These are phyloP conservation scores for Perca flavescens DNA, from an alignment of 2,113 vertebrate species.

Conservation along the genomic window DNA sequence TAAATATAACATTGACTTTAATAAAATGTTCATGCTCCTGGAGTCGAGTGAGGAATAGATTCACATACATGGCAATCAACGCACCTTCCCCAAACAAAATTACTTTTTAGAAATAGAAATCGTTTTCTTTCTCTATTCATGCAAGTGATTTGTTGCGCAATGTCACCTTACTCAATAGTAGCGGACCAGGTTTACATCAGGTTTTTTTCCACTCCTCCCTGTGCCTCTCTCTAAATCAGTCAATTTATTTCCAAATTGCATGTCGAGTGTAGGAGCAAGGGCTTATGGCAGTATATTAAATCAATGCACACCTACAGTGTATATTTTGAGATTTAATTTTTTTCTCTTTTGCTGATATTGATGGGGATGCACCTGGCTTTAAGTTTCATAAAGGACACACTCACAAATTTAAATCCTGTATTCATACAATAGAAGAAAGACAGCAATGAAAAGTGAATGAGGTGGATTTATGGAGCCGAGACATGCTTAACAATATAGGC, in stretches of 20 bases:
- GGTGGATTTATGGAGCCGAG: slow-evolving; percentile 81
- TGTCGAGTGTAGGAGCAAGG: slow-evolving; percentile 86
- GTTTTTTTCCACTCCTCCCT: slow-evolving; percentile 65
- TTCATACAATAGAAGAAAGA: slow-evolving; percentile 76
- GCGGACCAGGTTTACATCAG: slow-evolving; percentile 81
- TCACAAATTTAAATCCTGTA: slow-evolving; percentile 81
- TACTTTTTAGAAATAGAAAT: slow-evolving; percentile 88
- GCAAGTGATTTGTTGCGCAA: slow-evolving; percentile 89
- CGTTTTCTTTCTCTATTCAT: slow-evolving; percentile 88
- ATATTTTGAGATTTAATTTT: slow-evolving; percentile 86
- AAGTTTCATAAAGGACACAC: slow-evolving; percentile 85
- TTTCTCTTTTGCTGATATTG: slow-evolving; percentile 82
- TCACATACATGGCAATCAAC: slow-evolving; percentile 87
- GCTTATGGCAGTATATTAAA: slow-evolving; percentile 87
- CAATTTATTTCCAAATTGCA: slow-evolving; percentile 91
- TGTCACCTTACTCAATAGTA: slow-evolving; percentile 87
- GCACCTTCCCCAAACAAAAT: slow-evolving; percentile 86
- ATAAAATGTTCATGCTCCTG: slow-evolving; percentile 79
- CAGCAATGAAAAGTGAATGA: slow-evolving; percentile 78
- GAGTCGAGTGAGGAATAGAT: slow-evolving; percentile 81
- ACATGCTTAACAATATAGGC: slow-evolving; percentile 71
- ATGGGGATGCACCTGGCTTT: slow-evolving; percentile 83
- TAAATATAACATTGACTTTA: slow-evolving; percentile 84
- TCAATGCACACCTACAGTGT: slow-evolving; percentile 84
- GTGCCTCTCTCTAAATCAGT: slow-evolving; percentile 87